Evolutionary conservation across 2,888 invertebrate genomes (phyloP).

Genomic region (Drosophila limbata): DNA sequence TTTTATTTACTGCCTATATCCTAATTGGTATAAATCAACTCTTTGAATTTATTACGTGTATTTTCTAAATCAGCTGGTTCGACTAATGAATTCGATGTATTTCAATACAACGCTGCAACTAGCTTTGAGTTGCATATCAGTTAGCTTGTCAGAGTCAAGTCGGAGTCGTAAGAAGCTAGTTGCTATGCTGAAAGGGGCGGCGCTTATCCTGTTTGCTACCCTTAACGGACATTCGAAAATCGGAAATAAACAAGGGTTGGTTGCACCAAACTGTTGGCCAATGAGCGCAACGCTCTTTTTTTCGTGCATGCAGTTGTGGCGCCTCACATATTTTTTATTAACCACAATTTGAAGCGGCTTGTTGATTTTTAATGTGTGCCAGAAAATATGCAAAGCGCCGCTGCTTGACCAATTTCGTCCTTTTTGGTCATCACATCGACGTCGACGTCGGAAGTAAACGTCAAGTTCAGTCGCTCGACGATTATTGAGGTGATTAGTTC

Average conservation of each 20-base stretch:
- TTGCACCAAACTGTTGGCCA: slow-evolving; percentile 36
- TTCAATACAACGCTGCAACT: not conserved
- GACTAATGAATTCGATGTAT: too few species aligned
- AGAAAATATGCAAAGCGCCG: slow-evolving; percentile 47
- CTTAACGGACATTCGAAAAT: slow-evolving; percentile 27
- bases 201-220: slow-evolving; percentile 49
- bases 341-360: slow-evolving; percentile 51
- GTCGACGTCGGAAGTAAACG: slow-evolving; percentile 53
- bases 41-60: too few species aligned
- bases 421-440: slow-evolving; percentile 20
- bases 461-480: slow-evolving; percentile 62
- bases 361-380: slow-evolving; percentile 60
- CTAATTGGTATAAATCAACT: too few species aligned
- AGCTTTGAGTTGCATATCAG: slow-evolving; percentile 5
- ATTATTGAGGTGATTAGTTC: slow-evolving; percentile 67
- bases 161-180: not conserved
- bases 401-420: slow-evolving; percentile 58
- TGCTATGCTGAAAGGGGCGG: slow-evolving; percentile 43
- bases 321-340: slow-evolving; percentile 50
- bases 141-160: not conserved
- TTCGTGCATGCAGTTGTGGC: slow-evolving; percentile 35
- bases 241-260: slow-evolving; percentile 56
- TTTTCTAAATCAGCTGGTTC: too few species aligned
- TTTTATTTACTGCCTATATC: too few species aligned
- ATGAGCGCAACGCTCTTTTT: slow-evolving; percentile 30